Base-by-base conservation (phyloP, 2,888 invertebrate species). In the Melolontha melolontha region DNA sequence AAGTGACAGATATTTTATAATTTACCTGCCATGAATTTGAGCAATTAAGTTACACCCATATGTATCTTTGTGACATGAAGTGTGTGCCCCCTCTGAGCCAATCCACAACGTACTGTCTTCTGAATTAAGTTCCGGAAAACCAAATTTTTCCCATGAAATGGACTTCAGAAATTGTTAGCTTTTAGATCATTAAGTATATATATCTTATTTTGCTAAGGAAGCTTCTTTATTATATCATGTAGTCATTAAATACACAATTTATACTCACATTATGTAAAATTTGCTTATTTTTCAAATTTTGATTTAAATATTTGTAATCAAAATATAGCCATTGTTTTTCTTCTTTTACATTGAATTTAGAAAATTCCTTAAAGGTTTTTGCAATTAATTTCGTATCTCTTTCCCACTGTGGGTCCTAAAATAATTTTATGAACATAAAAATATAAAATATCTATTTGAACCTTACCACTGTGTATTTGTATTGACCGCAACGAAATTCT, bases 41-140 rank as follows among this genome's bases (percentile, higher is more conserved):
- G 92, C 92, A 8, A 98, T 92, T 76, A 98, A 87, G 84, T 98
- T 98, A 75, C 91, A 93, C 0, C 97, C 97, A 83, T 97, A 98
- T 0, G 95, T 93, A 81, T 98, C 98, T 79, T 91, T 91, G 82
- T 98, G 98, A 70, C 96, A 95, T 1, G 96, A 95, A 0, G 98
- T 98, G 80, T 97, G 94, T 1, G 97, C 93, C 1, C 94, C 93
- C 76, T 86, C 85, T 69, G 91, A 92, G 34, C 97, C 95, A 74
- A 97, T 88, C 97, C 97, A 97, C 64, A 96, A 84, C 1, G 95
- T 94, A 55, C 91, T 91, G 69, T 94, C 91, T 10, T 85, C 78
- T 2, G 89, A 88, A 72, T 86, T 85, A 75, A 90, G 86, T 1
- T 90, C 88, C 10, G 87, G 81, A 80, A 92, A 92, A 0, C 96